A percentile compares a stretch with the other conserved stretches of the same genome.
Evolutionary conservation across 2,888 invertebrate genomes (phyloP).

Genomic region (Chaitophorus viminalis): DNA sequence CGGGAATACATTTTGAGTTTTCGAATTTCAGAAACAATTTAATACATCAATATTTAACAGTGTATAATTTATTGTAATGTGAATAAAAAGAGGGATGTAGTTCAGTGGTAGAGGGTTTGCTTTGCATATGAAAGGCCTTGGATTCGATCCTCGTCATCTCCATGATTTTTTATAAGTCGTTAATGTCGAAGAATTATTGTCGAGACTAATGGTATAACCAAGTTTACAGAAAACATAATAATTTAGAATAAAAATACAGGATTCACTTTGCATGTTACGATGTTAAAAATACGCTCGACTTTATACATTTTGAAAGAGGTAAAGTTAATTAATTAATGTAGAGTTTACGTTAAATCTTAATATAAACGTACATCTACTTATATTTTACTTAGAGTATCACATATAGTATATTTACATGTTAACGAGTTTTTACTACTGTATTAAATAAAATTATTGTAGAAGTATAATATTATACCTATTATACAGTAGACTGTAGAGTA

Average conservation of each 20-base stretch:
- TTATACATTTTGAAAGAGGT: not conserved
- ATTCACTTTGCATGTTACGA: not conserved
- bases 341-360: not conserved
- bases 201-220: not conserved
- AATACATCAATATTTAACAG: too few species aligned
- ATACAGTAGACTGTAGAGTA: too few species aligned
- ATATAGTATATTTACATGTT: not conserved
- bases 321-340: not conserved
- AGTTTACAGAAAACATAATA: not conserved
- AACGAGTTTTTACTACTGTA: not conserved
- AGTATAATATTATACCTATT: too few species aligned
- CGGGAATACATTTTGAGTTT: too few species aligned
- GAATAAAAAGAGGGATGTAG: too few species aligned
- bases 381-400: not conserved
- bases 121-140: too few species aligned
- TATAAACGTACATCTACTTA: not conserved
- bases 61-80: too few species aligned
- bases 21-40: too few species aligned
- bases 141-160: too few species aligned
- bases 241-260: not conserved
- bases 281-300: not conserved
- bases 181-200: too few species aligned
- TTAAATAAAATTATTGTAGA: not conserved
- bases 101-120: too few species aligned
- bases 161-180: too few species aligned